Percentiles rank a stretch among this genome's conserved stretches.
Conservation (phyloP, 2,888 invertebrate genomes). For the Leucoma salicis region DNA sequence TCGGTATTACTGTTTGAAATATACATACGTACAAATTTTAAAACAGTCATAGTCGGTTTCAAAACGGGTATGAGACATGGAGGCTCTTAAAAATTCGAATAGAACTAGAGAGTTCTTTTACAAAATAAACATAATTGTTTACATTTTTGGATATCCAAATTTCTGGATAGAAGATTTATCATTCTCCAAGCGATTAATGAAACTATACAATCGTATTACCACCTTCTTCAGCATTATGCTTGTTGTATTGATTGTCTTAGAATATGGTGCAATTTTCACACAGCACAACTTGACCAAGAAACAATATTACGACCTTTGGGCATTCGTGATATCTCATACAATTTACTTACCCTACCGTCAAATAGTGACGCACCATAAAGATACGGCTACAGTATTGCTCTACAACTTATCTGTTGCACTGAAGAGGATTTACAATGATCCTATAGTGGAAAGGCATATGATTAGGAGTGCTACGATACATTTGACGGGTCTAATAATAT, state of each 20-base stretch:
- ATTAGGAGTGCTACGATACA: constrained; percentile 37
- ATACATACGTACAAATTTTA: too few relatives aligned
- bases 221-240: constrained; percentile 24
- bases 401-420: constrained; percentile 33
- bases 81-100: not conserved
- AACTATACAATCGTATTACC: constrained; percentile 21
- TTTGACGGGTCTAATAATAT: constrained; percentile 25
- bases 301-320: constrained; percentile 36
- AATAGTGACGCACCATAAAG: constrained; percentile 25
- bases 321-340: constrained; percentile 43
- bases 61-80: not conserved
- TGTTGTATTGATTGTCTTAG: constrained; percentile 31
- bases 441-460: constrained; percentile 45
- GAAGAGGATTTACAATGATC: constrained; percentile 45
- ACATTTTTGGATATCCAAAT: constrained; percentile 36
- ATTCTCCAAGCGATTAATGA: constrained; percentile 23
- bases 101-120: constrained; percentile 28
- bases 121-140: constrained; percentile 25
- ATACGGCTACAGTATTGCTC: constrained; percentile 33
- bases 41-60: too few relatives aligned
- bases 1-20: too few relatives aligned
- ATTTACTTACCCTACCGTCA: constrained; percentile 30
- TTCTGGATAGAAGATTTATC: constrained; percentile 41
- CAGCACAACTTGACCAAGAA: constrained; percentile 36
- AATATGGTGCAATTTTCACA: constrained; percentile 39